These are phyloP conservation scores for Gryllus bimaculatus DNA, from an alignment of 1,140 invertebrate species.

Conservation along the genomic window DNA sequence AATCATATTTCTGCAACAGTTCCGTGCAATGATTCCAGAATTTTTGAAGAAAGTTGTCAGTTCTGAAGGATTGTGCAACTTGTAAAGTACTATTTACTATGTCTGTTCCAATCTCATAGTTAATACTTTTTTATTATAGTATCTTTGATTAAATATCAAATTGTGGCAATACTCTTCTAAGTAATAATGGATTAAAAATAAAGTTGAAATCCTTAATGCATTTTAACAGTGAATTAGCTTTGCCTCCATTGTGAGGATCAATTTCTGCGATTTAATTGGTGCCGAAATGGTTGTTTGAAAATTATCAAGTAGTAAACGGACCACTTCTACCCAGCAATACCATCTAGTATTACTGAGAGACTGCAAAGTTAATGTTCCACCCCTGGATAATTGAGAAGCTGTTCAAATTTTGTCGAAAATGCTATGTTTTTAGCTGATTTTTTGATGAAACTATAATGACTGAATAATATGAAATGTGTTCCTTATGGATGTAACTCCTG, in stretches of 20 bases:
- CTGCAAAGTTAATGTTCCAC: background rate
- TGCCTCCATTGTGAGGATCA: background rate
- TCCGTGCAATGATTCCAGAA: background rate
- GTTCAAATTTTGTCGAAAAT: background rate
- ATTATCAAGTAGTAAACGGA: background rate
- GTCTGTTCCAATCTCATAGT: too few relatives aligned
- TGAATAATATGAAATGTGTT: background rate
- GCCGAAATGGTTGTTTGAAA: background rate
- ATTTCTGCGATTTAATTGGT: background rate
- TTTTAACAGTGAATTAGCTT: background rate
- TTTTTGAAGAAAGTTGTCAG: background rate
- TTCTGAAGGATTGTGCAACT: background rate
- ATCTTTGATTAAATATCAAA: background rate
- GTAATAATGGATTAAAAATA: background rate
- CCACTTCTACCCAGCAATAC: background rate
- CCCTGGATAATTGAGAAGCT: background rate
- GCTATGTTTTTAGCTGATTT: background rate
- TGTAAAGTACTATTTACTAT: background rate
- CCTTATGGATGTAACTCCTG: background rate
- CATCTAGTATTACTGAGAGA: constrained; percentile 6
- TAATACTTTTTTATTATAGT: too few relatives aligned
- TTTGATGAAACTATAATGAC: background rate
- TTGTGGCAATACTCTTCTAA: background rate
- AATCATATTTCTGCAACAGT: background rate
- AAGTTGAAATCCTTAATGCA: background rate